Base-by-base conservation (phyloP, 1,140 invertebrate species). In the Theocolax elegans region DNA sequence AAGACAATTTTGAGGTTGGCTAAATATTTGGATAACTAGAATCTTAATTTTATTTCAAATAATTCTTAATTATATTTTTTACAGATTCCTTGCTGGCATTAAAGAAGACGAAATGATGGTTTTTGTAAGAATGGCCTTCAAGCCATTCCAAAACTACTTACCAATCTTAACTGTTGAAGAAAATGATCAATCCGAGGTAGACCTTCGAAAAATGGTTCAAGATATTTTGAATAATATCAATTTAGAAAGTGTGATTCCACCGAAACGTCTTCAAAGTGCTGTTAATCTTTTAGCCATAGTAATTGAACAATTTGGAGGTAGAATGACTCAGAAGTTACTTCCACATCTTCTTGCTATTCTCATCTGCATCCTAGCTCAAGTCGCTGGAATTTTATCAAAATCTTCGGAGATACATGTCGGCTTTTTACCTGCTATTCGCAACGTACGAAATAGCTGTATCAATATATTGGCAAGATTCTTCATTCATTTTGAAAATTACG, bases 71-170 rank as follows among this genome's bases (percentile, higher is more conserved):
- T n/a, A 3, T 46, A 46, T 46, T 46, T 19, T 7, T 60, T 53
- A 7, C 29, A 69, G 94, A 62, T 97, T 97, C 79, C 83, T 98
- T 19, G 92, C 92, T 31, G 95, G 95, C 9, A 93, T 93, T 76
- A 87, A 89, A 42, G 90, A 93, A 74, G 81, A 87, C 25, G 96
- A 98, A 85, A 88, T 97, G 66, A 86, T 92, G 60, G 84, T 88
- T 23, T 97, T 97, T 75, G 86, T 94, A 1, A 86, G 93, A 77
- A 93, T 97, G 89, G 90, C 95, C 0, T 97, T 97, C 80, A 89
- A 90, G 58, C 88, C 91, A 13, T 92, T 93, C 67, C 85, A 88
- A 40, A 82, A 88, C 27, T 92, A 91, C 74, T 79, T 94, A n/a
- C 75, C 84, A n/a, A 83, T 89, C 54, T 79, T 86, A 17, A 75